These are phyloP conservation scores for Hemiprocne comata DNA, from an alignment of 2,113 vertebrate species.

Conservation along the genomic window DNA sequence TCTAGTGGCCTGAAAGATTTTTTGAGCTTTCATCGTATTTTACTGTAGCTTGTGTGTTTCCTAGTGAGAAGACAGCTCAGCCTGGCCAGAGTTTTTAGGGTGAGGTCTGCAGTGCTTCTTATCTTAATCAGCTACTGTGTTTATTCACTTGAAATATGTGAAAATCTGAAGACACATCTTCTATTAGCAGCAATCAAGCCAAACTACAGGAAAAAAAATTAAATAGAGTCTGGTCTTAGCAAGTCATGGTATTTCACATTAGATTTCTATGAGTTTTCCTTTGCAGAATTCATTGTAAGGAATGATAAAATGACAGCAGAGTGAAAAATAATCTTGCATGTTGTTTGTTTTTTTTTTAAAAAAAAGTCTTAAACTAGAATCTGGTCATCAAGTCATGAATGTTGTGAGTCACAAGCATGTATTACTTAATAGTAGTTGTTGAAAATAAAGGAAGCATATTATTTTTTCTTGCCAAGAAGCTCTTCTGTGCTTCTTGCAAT, in stretches of 20 bases:
- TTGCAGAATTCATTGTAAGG: not conserved
- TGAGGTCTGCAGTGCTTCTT: constrained; percentile 28
- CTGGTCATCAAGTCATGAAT: not conserved
- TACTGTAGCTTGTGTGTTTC: not conserved
- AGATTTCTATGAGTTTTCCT: not conserved
- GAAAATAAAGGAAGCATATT: not conserved
- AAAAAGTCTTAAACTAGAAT: not conserved
- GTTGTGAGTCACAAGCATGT: not conserved
- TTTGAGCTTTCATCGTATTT: not conserved
- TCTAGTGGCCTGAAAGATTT: not conserved
- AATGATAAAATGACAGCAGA: not conserved
- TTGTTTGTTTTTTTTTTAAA: no score
- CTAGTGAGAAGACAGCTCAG: not conserved
- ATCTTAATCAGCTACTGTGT: constrained; percentile 37
- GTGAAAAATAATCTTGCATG: not conserved
- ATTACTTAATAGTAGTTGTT: not conserved
- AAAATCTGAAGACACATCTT: not conserved
- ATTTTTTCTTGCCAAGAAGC: not conserved
- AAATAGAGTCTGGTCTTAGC: not conserved
- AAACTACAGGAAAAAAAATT: not conserved
- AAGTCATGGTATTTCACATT: not conserved
- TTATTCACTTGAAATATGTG: constrained; percentile 41
- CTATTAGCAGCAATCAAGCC: not conserved
- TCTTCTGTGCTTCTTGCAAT: not conserved
- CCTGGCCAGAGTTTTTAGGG: not conserved